Evolutionary conservation across 2,113 vertebrate genomes (phyloP).

Genomic region (Mustela lutreola): DNA sequence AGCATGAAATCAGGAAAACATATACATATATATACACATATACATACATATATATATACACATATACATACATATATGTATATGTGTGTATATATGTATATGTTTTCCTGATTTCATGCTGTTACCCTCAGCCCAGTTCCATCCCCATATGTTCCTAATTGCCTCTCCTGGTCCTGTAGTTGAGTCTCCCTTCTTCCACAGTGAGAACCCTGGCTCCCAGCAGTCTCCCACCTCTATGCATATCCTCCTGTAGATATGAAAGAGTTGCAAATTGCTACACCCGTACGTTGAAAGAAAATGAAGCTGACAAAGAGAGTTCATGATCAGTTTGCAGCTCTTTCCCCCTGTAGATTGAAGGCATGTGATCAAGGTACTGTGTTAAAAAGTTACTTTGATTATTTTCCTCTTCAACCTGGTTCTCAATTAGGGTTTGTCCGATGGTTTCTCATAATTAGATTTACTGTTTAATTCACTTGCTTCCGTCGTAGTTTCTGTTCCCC

Average conservation of each 20-base stretch:
- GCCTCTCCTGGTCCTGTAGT: not conserved
- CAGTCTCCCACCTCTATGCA: not conserved
- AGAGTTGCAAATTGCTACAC: not conserved
- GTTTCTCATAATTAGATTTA: not conserved
- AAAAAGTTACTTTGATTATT: constrained; percentile 26
- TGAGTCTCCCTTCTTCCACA: not conserved
- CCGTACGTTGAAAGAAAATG: not conserved
- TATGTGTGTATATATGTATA: no score
- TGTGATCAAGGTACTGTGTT: not conserved
- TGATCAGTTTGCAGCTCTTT: not conserved
- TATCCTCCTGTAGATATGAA: not conserved
- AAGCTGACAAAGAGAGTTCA: not conserved
- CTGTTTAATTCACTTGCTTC: not conserved
- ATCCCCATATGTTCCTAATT: not conserved
- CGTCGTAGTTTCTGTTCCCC: not conserved
- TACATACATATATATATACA: no score
- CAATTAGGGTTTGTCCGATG: not conserved
- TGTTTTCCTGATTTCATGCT: not conserved
- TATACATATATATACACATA: no score
- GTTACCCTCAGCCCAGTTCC: not conserved
- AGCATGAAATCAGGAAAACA: no score
- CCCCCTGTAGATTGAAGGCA: not conserved
- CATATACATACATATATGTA: no score
- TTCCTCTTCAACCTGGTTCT: not conserved
- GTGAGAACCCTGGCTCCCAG: not conserved